These are phyloP conservation scores for Hermetia illucens DNA, from an alignment of 1,140 invertebrate species.

Conservation along the genomic window DNA sequence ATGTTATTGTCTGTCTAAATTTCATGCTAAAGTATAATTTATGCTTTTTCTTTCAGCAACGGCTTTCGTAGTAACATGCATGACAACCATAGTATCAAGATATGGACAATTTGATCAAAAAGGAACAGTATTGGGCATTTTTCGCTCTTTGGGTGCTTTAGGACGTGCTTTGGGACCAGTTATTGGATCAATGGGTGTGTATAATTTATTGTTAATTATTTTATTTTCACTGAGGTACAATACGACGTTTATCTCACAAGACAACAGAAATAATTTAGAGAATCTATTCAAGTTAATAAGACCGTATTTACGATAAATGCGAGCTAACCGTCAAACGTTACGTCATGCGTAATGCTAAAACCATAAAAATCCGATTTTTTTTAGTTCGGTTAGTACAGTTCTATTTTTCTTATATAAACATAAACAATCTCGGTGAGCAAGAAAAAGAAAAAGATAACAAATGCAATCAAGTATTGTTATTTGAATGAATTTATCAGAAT, in stretches of 20 bases:
- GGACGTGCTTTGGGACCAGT: conserved; percentile 86
- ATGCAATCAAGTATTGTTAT: too few species aligned
- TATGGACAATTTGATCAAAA: conserved; percentile 74
- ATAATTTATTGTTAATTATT: not conserved
- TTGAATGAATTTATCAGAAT: too few species aligned
- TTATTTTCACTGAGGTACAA: conserved; percentile 3
- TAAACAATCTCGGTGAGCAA: too few species aligned
- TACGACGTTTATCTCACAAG: conserved; percentile 1
- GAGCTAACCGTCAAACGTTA: conserved; percentile 6
- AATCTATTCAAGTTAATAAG: conserved; percentile 7
- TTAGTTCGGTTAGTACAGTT: not conserved
- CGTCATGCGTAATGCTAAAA: conserved; percentile 4
- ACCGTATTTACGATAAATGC: conserved; percentile 5
- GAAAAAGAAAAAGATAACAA: too few species aligned
- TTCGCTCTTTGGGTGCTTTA: conserved; percentile 84
- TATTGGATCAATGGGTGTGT: conserved; percentile 58
- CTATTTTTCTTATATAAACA: too few species aligned
- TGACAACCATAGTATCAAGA: conserved; percentile 77
- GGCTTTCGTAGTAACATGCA: conserved; percentile 84
- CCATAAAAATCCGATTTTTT: conserved; percentile 2
- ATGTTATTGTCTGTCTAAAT: conserved; percentile 6
- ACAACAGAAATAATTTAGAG: not conserved
- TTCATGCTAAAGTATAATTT: not conserved
- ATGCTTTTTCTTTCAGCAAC: conserved; percentile 48
- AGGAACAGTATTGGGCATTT: conserved; percentile 83